Percentiles rank a stretch among this genome's conserved stretches.
Evolutionary conservation across 2,888 invertebrate genomes (phyloP).

Genomic region (Hermaeophaga mercurialis): DNA sequence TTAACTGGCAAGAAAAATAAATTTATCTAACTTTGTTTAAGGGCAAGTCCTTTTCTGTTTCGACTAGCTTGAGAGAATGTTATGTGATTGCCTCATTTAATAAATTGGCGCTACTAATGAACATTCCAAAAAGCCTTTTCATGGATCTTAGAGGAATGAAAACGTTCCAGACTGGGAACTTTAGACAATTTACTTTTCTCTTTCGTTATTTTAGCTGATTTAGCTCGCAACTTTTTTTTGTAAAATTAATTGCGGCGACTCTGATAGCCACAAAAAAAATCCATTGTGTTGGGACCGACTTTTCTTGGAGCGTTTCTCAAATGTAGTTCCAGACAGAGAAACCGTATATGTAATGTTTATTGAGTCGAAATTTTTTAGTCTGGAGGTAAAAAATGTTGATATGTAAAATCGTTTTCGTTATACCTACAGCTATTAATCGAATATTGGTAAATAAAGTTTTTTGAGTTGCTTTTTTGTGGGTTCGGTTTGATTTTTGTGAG

Average conservation of each 20-base stretch:
- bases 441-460: too few relatives aligned
- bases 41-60: background rate
- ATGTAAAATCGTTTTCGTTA: too few relatives aligned
- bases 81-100: conserved; percentile 12
- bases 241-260: conserved; percentile 14
- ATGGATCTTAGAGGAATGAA: background rate
- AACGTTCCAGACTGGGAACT: conserved; percentile 1
- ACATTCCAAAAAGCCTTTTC: conserved; percentile 16
- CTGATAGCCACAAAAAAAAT: conserved; percentile 1
- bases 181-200: conserved; percentile 17
- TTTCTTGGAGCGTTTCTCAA: background rate
- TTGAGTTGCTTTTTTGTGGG: too few relatives aligned
- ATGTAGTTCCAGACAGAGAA: background rate
- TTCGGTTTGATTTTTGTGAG: too few relatives aligned
- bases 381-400: too few relatives aligned
- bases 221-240: conserved; percentile 9
- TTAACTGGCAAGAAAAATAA: too few relatives aligned
- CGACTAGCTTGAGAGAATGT: background rate
- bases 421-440: too few relatives aligned
- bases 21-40: too few relatives aligned
- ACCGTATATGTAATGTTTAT: background rate
- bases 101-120: conserved; percentile 15
- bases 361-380: too few relatives aligned
- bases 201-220: conserved; percentile 19
- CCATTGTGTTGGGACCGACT: conserved; percentile 4